Base-by-base conservation (phyloP, 2,113 vertebrate species). In the Pelecanus crispus region DNA sequence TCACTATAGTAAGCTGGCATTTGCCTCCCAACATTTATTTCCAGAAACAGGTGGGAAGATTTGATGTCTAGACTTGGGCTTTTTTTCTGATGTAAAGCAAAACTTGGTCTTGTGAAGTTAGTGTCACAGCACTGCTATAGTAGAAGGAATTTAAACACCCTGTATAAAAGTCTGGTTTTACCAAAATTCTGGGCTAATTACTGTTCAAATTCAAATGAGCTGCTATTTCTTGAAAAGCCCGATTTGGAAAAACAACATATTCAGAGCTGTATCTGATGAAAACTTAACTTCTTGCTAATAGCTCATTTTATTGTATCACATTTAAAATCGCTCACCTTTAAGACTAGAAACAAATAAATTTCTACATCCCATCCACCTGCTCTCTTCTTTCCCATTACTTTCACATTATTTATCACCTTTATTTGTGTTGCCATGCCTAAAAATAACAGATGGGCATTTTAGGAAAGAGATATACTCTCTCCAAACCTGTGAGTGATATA, bases 1-100 rank as follows among this genome's bases (percentile, higher is more conserved):
- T 85, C 40, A 32, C 26, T 40, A 6, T 0, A 0, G 38, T 47
- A 21, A 0, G 2, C 29, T 72, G 70, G 42, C 66, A 94, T 80
- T 68, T 82, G 40, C 38, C 50, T 66, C 88, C 53, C 47, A 81
- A n/a, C 4, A 29, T 11, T 62, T 82, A 73, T 45, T 86, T 73
- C 79, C 63, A 88, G 58, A 63, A 86, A 38, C 36, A 66, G 40
- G 31, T 38, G 22, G 18, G 16, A 86, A 68, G 52, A 53, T 44
- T 7, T 56, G 36, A 66, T 58, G 26, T 32, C 36, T 7, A 44
- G 44, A 61, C 31, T 26, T 6, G 13, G 12, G 56, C 8, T 91
- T 77, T 75, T 59, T 45, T 24, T 66, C 2, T 1, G 7, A 42
- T 11, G 10, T 8, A 66, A 89, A 89, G 58, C 36, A 77, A 70